A percentile compares a stretch with the other conserved stretches of the same genome.
phyloP scores from a whole-genome alignment of 2,113 vertebrate genomes.

The Scomber colias region DNA sequence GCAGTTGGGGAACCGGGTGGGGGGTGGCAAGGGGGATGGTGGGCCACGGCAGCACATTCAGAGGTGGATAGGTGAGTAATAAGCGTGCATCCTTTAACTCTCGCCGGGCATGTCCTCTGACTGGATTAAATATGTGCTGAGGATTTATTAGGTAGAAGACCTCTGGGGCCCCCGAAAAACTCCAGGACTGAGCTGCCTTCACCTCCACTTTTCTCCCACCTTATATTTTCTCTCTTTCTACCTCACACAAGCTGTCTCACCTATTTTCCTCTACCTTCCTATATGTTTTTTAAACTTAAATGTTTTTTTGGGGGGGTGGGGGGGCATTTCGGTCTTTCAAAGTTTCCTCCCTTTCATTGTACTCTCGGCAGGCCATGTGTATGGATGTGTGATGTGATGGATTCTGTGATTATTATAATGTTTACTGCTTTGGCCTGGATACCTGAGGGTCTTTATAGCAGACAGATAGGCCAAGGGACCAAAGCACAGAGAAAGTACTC shows the following conservation, averaged over 20 bases:
- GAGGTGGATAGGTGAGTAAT: constrained; percentile 71
- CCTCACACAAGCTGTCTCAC: constrained; percentile 30
- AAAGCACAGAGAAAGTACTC: neutral
- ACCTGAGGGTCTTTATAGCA: constrained; percentile 24
- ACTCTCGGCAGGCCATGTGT: constrained; percentile 39
- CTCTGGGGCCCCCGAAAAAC: constrained; percentile 44
- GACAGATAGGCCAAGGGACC: neutral
- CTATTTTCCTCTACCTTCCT: constrained; percentile 39
- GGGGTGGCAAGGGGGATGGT: neutral
- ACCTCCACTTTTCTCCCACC: constrained; percentile 18
- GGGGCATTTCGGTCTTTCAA: constrained; percentile 22
- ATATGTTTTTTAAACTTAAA: constrained; percentile 9
- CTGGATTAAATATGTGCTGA: constrained; percentile 75
- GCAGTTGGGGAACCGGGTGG: neutral
- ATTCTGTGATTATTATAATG: constrained; percentile 47
- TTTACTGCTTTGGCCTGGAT: constrained; percentile 37
- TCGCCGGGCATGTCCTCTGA: constrained; percentile 42
- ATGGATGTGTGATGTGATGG: constrained; percentile 60
- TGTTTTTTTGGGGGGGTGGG: constrained; percentile 1
- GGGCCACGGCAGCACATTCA: constrained; percentile 46
- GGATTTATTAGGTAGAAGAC: constrained; percentile 69
- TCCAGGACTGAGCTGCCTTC: constrained; percentile 27
- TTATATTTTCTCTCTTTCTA: constrained; percentile 46
- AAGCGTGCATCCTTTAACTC: constrained; percentile 70
- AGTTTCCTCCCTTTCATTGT: constrained; percentile 28